These are phyloP conservation scores for Augiades crinisus DNA, from an alignment of 2,888 invertebrate genomes.

Conservation along the genomic window DNA sequence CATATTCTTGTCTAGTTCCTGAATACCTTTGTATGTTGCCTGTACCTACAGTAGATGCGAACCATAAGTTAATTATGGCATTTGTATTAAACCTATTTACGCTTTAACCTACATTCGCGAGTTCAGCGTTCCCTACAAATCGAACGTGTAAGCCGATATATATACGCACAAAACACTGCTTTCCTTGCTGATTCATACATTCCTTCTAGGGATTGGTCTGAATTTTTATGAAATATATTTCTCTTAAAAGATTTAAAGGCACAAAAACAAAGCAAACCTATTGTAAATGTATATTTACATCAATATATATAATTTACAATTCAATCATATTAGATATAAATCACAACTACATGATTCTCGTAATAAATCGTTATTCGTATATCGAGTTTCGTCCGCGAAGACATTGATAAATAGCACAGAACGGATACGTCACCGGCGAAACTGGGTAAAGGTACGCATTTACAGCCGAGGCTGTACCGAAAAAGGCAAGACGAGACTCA, in stretches of 20 bases:
- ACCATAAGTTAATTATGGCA: constrained; percentile 4
- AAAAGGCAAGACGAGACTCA: constrained; percentile 71
- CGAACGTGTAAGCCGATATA: constrained; percentile 1
- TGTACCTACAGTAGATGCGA: not conserved
- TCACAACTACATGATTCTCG: constrained; percentile 83
- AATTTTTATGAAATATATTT: not conserved
- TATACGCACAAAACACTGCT: not conserved
- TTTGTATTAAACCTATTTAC: not conserved
- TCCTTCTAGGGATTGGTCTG: constrained; percentile 1
- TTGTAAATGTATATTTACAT: constrained; percentile 16
- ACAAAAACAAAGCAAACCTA: not conserved
- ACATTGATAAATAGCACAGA: constrained; percentile 70
- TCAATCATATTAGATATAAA: constrained; percentile 75
- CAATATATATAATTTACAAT: constrained; percentile 2
- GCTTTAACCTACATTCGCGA: constrained; percentile 6
- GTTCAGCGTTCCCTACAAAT: constrained; percentile 16
- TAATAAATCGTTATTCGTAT: constrained; percentile 86
- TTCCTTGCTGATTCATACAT: constrained; percentile 14
- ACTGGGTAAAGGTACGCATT: constrained; percentile 70
- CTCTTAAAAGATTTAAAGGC: too few relatives aligned
- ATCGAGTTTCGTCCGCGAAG: constrained; percentile 83
- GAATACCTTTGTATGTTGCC: too few relatives aligned
- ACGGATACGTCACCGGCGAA: constrained; percentile 61
- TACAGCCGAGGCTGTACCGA: constrained; percentile 65
- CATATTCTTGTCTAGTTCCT: too few relatives aligned